These are phyloP conservation scores for Frankliniella fusca DNA, from an alignment of 2,888 invertebrate genomes.

Conservation along the genomic window DNA sequence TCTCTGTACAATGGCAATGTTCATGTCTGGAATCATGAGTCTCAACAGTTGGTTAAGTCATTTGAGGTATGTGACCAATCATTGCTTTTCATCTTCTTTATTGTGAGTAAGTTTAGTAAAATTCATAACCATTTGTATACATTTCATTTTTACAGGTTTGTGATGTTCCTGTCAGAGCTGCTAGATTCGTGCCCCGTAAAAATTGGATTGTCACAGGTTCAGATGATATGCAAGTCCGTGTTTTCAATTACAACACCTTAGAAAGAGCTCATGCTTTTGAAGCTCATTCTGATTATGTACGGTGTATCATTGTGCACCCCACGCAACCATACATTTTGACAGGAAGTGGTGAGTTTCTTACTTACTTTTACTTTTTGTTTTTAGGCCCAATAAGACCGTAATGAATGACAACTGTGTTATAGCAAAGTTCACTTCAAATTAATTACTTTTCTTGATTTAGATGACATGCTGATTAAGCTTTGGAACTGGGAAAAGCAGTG, in stretches of 20 bases:
- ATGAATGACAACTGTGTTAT: too few relatives aligned
- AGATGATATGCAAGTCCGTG: constrained; percentile 90
- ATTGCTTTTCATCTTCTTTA: background rate
- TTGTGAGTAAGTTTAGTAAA: background rate
- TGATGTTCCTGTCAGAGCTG: constrained; percentile 92
- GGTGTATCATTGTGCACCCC: constrained; percentile 95
- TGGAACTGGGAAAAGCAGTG: constrained; percentile 99
- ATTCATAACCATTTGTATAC: background rate
- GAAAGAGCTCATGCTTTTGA: constrained; percentile 95
- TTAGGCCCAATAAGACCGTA: background rate
- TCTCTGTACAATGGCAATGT: constrained; percentile 98
- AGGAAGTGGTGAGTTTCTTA: constrained; percentile 73
- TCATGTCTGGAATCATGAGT: constrained; percentile 99
- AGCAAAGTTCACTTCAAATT: background rate
- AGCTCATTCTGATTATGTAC: constrained; percentile 97
- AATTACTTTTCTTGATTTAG: constrained; percentile 51
- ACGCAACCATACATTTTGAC: constrained; percentile 95
- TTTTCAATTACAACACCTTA: constrained; percentile 97
- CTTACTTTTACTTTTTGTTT: background rate
- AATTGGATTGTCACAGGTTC: constrained; percentile 99
- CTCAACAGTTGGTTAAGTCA: constrained; percentile 81
- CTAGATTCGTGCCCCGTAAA: constrained; percentile 93
- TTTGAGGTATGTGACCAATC: constrained; percentile 64
- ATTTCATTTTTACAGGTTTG: constrained; percentile 58
- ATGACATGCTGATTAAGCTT: constrained; percentile 96